These are phyloP conservation scores for Apis dorsata DNA, from an alignment of 1,140 invertebrate species.

Conservation along the genomic window DNA sequence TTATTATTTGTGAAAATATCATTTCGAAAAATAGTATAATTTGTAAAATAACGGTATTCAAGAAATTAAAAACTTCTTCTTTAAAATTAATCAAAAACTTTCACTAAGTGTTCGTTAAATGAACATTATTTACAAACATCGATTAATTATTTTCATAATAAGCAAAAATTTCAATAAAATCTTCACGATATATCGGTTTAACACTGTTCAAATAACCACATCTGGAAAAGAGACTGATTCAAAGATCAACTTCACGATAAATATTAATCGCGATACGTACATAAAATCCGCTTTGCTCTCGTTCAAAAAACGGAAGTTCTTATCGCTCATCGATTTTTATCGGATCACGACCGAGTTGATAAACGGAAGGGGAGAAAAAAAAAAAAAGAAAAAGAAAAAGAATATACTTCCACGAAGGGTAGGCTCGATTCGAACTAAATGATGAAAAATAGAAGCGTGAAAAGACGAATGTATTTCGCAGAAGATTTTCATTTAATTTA, in stretches of 20 bases:
- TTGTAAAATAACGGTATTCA: no score
- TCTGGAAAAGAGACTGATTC: no score
- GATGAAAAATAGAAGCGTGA: background rate
- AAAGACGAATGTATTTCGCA: background rate
- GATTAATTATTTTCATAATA: no score
- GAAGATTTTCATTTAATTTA: conserved; percentile 5
- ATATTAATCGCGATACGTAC: background rate
- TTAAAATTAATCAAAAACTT: no score
- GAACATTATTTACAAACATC: no score
- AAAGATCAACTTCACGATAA: background rate
- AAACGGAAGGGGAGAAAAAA: background rate
- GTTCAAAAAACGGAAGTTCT: background rate
- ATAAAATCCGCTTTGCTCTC: background rate
- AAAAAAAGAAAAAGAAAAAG: background rate
- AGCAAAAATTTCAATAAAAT: no score
- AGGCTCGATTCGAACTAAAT: background rate
- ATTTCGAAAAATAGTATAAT: no score
- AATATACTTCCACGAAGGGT: background rate
- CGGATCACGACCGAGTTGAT: background rate
- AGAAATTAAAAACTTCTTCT: no score
- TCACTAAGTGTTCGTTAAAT: no score
- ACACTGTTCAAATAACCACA: no score
- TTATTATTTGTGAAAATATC: no score
- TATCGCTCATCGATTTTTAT: conserved; percentile 5
- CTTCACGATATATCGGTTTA: no score